Percentiles rank a stretch among this genome's conserved stretches.
Conservation (phyloP, 2,113 vertebrate species). For the Gadus chalcogrammus region DNA sequence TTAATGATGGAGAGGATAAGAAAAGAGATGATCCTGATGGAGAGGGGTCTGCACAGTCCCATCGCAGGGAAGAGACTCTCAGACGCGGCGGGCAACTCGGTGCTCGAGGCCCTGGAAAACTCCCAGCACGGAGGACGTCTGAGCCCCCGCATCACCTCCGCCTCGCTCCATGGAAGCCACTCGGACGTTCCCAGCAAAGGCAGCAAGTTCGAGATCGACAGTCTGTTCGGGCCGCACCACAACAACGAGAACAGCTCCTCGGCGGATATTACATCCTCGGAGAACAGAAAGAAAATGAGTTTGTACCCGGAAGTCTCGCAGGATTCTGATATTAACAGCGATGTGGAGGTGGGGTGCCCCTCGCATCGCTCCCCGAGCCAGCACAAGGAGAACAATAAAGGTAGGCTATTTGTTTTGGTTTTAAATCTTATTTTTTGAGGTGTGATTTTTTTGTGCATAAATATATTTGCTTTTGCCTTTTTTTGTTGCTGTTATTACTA, state of each 20-base stretch:
- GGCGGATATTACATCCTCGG: conserved; percentile 85
- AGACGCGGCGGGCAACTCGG: conserved; percentile 90
- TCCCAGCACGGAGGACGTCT: conserved; percentile 94
- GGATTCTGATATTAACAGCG: conserved; percentile 96
- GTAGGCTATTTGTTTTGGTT: conserved; percentile 58
- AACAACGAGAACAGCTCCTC: conserved; percentile 82
- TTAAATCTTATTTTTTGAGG: background rate
- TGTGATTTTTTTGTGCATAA: background rate
- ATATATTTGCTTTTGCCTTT: background rate
- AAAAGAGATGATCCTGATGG: conserved; percentile 99
- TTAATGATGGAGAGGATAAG: conserved; percentile 99
- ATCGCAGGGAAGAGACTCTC: conserved; percentile 91
- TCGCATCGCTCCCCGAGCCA: conserved; percentile 91
- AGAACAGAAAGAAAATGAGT: conserved; percentile 91
- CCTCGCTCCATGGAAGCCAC: conserved; percentile 88
- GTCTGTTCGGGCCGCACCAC: conserved; percentile 89
- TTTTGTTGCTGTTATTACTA: conserved; percentile 1
- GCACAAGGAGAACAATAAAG: conserved; percentile 98
- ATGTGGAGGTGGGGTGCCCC: conserved; percentile 98
- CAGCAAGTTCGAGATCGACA: conserved; percentile 99
- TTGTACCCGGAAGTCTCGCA: conserved; percentile 92
- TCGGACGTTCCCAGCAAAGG: conserved; percentile 91
- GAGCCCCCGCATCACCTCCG: conserved; percentile 92
- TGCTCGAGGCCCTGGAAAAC: conserved; percentile 99
- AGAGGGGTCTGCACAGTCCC: conserved; percentile 97